Base-by-base conservation (phyloP, 2,797 vertebrate species). In the Knipowitschia caucasica region DNA sequence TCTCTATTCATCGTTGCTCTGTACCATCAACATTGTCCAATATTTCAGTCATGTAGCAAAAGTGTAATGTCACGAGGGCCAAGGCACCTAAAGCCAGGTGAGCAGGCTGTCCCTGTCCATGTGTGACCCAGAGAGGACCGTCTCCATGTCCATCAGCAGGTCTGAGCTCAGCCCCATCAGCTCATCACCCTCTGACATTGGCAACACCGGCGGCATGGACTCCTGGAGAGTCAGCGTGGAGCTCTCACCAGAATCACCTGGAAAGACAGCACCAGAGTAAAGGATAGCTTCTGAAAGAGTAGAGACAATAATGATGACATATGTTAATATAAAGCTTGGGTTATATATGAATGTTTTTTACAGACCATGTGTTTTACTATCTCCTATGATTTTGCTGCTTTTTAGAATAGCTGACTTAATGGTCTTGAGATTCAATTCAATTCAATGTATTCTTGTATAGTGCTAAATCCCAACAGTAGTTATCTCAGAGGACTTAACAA, bases 41-140 rank as follows among this genome's bases (percentile, higher is more conserved):
- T 62, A 57, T 69, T 62, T 75, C 62, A 78, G 73, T 78, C 67
- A 56, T 5, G 27, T 69, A 42, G 21, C 40, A 55, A 67, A 69
- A 50, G 64, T 55, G 39, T 52, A 52, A 69, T 45, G 56, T 56
- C 53, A 69, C 30, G 14, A 52, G 42, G 44, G 21, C 52, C 49
- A 64, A 90, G 35, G 59, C 46, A 64, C 90, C 92, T 96, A 98
- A 91, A 98, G 90, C 95, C 95, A 98, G 69, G 95, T 96, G 80
- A 96, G 92, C 85, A 98, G 93, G 85, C 93, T 96, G 86, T 98
- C 94, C 89, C 94, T 96, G 89, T 98, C 94, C 86, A 95, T 92
- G 83, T 94, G 95, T 65, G 94, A 94, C 75, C 92, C 94, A 36
- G 94, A 93, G 77, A 98, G 88, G 73, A 98, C 94, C 17, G 93